These are phyloP conservation scores for Synergus umbraculus DNA, from an alignment of 2,888 invertebrate species.

Conservation along the genomic window DNA sequence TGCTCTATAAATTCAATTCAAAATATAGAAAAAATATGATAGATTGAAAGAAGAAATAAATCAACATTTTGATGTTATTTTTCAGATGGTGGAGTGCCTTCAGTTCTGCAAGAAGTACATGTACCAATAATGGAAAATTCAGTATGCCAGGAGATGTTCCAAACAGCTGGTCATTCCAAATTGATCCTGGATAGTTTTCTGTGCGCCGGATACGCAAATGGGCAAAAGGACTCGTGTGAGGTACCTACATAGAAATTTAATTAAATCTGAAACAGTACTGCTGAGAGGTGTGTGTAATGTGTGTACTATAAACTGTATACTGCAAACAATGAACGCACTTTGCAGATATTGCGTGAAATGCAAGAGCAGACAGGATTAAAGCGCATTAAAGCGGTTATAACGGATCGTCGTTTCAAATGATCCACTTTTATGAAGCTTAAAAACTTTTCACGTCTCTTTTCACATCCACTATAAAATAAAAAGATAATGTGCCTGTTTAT, in stretches of 20 bases:
- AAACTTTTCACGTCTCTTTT: too few species aligned
- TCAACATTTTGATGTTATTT: background rate
- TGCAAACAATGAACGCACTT: background rate
- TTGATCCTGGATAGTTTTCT: constrained; percentile 91
- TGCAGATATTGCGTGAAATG: constrained; percentile 11
- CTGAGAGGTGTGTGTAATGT: constrained; percentile 50
- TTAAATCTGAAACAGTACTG: constrained; percentile 54
- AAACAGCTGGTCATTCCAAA: constrained; percentile 92
- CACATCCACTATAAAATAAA: too few species aligned
- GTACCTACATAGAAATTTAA: constrained; percentile 77
- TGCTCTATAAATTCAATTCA: too few species aligned
- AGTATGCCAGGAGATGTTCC: constrained; percentile 96
- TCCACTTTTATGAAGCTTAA: constrained; percentile 46
- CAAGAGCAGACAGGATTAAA: constrained; percentile 17
- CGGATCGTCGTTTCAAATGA: constrained; percentile 55
- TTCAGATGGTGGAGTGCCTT: constrained; percentile 89
- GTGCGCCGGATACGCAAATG: constrained; percentile 95
- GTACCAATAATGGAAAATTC: constrained; percentile 95
- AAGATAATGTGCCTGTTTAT: background rate
- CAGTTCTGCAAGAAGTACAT: constrained; percentile 93
- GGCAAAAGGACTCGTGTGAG: constrained; percentile 95
- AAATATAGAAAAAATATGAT: too few species aligned
- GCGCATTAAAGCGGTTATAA: constrained; percentile 55
- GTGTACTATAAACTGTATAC: background rate
- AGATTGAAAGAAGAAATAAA: too few species aligned